Evolutionary conservation across 1,140 invertebrate genomes (phyloP).

Genomic region (Lordiphosa collinella): DNA sequence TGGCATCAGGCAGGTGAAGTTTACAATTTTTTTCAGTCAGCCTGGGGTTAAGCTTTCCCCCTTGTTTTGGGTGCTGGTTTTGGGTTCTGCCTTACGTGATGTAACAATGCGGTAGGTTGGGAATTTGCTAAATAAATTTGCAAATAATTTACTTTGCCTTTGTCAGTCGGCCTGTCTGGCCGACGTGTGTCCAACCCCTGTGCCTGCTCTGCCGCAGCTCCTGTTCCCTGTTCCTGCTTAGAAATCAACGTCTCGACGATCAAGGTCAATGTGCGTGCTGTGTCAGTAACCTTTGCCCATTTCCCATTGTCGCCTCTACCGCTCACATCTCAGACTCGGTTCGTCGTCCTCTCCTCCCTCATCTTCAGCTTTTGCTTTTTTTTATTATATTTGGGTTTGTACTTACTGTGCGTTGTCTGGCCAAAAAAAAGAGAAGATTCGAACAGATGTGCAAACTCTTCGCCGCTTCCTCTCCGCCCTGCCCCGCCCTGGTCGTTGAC

Average conservation of each 20-base stretch:
- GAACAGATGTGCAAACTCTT: conserved; percentile 71
- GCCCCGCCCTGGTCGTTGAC: conserved; percentile 35
- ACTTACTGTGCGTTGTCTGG: conserved; percentile 55
- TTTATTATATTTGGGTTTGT: conserved; percentile 67
- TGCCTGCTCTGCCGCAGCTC: too few species aligned
- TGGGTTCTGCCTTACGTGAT: conserved; percentile 57
- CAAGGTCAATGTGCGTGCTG: conserved; percentile 76
- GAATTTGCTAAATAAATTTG: conserved; percentile 61
- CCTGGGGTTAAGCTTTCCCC: not conserved
- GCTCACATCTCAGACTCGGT: conserved; percentile 16
- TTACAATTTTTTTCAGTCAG: not conserved
- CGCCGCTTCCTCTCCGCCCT: conserved; percentile 4
- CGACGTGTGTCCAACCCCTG: conserved; percentile 2
- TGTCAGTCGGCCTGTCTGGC: conserved; percentile 17
- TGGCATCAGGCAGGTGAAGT: too few species aligned
- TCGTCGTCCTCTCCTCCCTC: not conserved
- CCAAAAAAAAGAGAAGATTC: conserved; percentile 42
- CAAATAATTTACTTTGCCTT: conserved; percentile 55
- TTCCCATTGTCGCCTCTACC: conserved; percentile 42
- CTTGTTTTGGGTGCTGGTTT: conserved; percentile 7
- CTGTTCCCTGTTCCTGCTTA: conserved; percentile 18
- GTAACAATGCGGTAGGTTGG: conserved; percentile 67
- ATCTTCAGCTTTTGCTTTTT: not conserved
- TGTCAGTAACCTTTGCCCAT: conserved; percentile 71
- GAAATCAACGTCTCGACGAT: conserved; percentile 56